These are phyloP conservation scores for Melanargia galathea DNA, from an alignment of 2,888 invertebrate genomes.

Conservation along the genomic window DNA sequence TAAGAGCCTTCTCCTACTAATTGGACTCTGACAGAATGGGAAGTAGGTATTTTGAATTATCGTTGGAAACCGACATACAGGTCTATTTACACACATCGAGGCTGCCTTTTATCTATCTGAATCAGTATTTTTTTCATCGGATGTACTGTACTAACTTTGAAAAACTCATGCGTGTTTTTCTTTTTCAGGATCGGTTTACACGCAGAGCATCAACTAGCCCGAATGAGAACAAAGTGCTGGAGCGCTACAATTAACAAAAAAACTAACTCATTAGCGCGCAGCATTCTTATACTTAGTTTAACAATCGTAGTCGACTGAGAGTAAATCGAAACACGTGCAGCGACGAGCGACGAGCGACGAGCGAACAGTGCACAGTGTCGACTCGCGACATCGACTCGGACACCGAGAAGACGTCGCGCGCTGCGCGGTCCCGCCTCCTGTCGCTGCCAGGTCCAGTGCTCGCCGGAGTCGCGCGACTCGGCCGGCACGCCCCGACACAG, in stretches of 20 bases:
- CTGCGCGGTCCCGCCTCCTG: conserved; percentile 69
- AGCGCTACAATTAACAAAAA: conserved; percentile 54
- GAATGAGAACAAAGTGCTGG: conserved; percentile 66
- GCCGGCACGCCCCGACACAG: conserved; percentile 79
- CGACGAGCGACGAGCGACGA: conserved; percentile 60
- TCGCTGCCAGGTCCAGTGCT: conserved; percentile 77
- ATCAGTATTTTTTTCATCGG: conserved; percentile 22
- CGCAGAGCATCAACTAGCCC: conserved; percentile 63
- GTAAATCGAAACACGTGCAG: conserved; percentile 57
- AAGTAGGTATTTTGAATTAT: conserved; percentile 50
- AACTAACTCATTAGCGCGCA: conserved; percentile 55
- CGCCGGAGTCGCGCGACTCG: conserved; percentile 81
- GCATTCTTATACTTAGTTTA: conserved; percentile 45
- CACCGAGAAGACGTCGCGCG: conserved; percentile 66
- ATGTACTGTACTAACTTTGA: neutral
- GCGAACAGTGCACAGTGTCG: conserved; percentile 65
- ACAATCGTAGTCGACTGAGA: conserved; percentile 48
- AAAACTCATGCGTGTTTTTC: conserved; percentile 43
- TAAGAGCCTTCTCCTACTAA: conserved; percentile 57
- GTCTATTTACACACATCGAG: conserved; percentile 43
- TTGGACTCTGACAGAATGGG: conserved; percentile 52
- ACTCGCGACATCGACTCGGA: conserved; percentile 53
- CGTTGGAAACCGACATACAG: conserved; percentile 34
- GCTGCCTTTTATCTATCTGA: conserved; percentile 49
- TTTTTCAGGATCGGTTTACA: conserved; percentile 73